Percentiles rank a stretch among this genome's conserved stretches.
These are phyloP conservation scores for Aporophyla lueneburgensis DNA, from an alignment of 2,888 invertebrate species.

Conservation along the genomic window DNA sequence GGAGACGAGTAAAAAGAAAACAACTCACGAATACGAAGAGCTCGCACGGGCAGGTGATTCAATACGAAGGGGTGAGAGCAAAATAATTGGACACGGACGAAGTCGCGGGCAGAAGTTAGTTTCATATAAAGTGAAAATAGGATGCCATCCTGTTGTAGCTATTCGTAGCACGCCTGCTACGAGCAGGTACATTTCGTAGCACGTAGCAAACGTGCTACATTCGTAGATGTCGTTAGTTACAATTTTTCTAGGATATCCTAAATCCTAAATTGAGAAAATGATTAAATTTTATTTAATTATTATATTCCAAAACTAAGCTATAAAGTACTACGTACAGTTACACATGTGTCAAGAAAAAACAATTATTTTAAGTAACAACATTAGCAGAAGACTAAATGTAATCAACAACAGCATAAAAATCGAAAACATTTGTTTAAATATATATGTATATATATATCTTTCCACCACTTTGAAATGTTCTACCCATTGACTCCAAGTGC, in stretches of 20 bases:
- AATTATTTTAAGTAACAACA: background rate
- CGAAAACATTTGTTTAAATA: background rate
- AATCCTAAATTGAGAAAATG: background rate
- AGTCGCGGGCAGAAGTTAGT: too few species aligned
- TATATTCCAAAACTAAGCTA: background rate
- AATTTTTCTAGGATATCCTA: background rate
- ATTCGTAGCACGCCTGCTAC: constrained; percentile 36
- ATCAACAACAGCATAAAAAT: background rate
- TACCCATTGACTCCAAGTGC: constrained; percentile 3
- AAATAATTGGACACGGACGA: too few species aligned
- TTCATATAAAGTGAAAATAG: background rate
- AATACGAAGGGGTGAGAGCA: too few species aligned
- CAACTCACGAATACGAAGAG: too few species aligned
- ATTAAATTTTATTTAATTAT: background rate
- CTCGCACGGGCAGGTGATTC: too few species aligned
- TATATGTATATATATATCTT: too few species aligned
- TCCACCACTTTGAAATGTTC: constrained; percentile 5
- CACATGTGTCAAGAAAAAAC: background rate
- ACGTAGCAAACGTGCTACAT: constrained; percentile 23
- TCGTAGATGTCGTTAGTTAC: background rate
- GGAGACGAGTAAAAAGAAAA: too few species aligned
- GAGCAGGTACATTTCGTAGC: constrained; percentile 29
- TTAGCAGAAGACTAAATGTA: background rate
- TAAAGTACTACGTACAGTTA: background rate
- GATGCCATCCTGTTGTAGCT: constrained; percentile 22